phyloP scores from a whole-genome alignment of 2,888 invertebrate species.

The Drosophila quinaria region DNA sequence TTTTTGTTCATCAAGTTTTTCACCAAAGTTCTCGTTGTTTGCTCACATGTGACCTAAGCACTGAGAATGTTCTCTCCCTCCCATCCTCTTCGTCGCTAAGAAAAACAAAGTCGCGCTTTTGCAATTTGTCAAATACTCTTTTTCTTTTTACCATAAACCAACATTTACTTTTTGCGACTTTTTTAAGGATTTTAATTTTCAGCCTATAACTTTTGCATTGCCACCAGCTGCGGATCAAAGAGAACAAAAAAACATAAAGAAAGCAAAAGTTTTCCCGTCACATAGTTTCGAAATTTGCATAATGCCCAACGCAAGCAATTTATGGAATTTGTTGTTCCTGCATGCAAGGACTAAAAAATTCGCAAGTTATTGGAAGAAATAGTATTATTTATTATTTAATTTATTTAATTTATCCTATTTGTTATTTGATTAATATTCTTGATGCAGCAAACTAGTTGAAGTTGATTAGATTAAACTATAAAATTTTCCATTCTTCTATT shows the following conservation, averaged over 20 bases:
- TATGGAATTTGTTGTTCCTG: constrained; percentile 23
- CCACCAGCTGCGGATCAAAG: constrained; percentile 44
- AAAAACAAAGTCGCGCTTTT: constrained; percentile 39
- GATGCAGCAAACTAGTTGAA: not conserved
- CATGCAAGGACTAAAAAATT: constrained; percentile 7
- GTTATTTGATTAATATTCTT: not conserved
- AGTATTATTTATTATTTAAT: not conserved
- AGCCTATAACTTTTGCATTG: constrained; percentile 32
- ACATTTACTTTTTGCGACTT: constrained; percentile 57
- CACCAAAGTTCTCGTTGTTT: constrained; percentile 11
- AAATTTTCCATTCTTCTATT: too few species aligned
- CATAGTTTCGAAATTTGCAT: constrained; percentile 72
- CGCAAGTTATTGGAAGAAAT: constrained; percentile 4
- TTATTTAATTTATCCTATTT: not conserved
- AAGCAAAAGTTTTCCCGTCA: constrained; percentile 37
- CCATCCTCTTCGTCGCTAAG: not conserved
- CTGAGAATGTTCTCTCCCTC: not conserved
- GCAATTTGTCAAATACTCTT: constrained; percentile 45
- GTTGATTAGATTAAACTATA: too few species aligned
- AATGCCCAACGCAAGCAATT: constrained; percentile 65
- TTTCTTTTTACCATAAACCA: constrained; percentile 27
- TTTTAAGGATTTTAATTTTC: constrained; percentile 53
- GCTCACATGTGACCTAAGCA: constrained; percentile 33
- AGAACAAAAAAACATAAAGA: constrained; percentile 3
- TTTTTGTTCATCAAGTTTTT: not conserved